These are phyloP conservation scores for Epistrophe eligans DNA, from an alignment of 2,888 invertebrate species.

Conservation along the genomic window DNA sequence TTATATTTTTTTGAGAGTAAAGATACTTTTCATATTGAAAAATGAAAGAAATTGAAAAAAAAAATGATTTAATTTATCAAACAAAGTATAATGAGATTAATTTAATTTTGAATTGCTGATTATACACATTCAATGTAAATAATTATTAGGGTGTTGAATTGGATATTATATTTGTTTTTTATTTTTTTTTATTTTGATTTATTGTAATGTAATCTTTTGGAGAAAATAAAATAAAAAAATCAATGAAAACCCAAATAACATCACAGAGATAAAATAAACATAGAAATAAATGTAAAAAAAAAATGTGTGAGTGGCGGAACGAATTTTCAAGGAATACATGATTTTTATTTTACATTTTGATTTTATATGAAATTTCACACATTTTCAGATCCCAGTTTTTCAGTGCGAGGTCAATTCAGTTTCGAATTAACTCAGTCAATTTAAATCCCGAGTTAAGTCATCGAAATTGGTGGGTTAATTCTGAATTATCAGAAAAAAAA, in stretches of 20 bases:
- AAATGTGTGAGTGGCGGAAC: no score
- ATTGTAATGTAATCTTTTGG: not conserved
- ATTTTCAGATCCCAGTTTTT: no score
- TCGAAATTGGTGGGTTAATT: no score
- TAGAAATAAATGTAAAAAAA: no score
- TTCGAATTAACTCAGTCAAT: no score
- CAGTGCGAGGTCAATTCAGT: no score
- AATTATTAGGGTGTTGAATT: constrained; percentile 24
- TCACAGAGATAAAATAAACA: not conserved
- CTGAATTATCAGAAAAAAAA: no score
- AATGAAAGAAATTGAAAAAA: not conserved
- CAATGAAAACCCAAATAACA: not conserved
- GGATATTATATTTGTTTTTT: not conserved
- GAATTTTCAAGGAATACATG: no score
- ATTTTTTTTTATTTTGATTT: not conserved
- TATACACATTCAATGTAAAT: constrained; percentile 54
- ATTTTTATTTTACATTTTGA: no score
- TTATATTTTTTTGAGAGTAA: no score
- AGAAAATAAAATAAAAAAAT: not conserved
- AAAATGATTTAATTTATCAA: not conserved
- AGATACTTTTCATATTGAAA: not conserved
- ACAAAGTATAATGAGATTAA: constrained; percentile 2
- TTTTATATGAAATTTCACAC: no score
- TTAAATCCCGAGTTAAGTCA: no score
- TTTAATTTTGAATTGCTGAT: constrained; percentile 47